These are phyloP conservation scores for Drosophila anomalata DNA, from an alignment of 2,888 invertebrate genomes.

Conservation along the genomic window DNA sequence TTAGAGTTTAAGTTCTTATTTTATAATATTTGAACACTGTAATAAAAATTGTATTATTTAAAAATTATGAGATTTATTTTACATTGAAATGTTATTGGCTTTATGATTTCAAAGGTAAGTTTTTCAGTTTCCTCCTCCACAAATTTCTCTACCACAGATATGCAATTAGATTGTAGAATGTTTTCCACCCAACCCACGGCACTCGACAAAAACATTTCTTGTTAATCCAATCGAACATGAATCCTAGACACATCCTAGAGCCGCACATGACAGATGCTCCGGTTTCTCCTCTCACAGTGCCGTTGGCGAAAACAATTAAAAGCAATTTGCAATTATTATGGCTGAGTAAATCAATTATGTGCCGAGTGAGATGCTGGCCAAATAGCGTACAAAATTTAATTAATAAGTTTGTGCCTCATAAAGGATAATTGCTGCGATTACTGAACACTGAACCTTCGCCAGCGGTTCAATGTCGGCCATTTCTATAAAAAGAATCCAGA, in stretches of 20 bases:
- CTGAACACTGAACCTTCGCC: conserved; percentile 43
- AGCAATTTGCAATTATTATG: conserved; percentile 67
- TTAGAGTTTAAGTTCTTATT: no score
- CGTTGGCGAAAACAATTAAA: conserved; percentile 62
- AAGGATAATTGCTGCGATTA: conserved; percentile 66
- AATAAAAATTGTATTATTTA: no score
- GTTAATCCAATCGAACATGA: conserved; percentile 37
- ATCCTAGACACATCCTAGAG: conserved; percentile 2
- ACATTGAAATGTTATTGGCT: no score
- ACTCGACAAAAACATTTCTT: conserved; percentile 42
- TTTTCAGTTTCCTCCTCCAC: no score
- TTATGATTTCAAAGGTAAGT: no score
- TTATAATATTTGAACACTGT: no score
- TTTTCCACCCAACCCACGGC: background rate
- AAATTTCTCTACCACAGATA: background rate
- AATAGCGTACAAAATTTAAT: conserved; percentile 55
- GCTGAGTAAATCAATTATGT: conserved; percentile 68
- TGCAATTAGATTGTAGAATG: conserved; percentile 16
- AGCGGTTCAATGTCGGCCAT: conserved; percentile 8
- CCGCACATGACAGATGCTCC: conserved; percentile 8
- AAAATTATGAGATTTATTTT: no score
- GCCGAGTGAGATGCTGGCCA: conserved; percentile 36
- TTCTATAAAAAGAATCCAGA: conserved; percentile 44
- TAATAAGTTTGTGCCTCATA: conserved; percentile 66
- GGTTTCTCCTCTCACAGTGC: conserved; percentile 15